Evolutionary conservation across 2,113 vertebrate genomes (phyloP).

Genomic region (Sula dactylatra): DNA sequence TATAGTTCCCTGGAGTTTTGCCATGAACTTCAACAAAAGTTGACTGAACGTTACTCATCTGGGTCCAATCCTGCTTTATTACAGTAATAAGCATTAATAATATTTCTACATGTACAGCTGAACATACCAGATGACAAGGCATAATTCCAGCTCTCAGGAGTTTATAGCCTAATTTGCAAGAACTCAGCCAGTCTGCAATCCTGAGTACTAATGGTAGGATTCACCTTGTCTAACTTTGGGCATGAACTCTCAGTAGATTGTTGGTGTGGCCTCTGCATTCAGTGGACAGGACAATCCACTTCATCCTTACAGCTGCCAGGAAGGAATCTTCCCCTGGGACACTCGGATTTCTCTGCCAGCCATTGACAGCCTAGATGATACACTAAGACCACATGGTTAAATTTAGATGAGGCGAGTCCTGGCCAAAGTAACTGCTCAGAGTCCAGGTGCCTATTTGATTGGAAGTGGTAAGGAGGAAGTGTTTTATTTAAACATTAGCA

Average conservation of each 20-base stretch:
- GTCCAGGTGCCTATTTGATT: not conserved
- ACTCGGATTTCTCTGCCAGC: not conserved
- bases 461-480: not conserved
- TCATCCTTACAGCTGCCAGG: not conserved
- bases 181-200: not conserved
- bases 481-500: not conserved
- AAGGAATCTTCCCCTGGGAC: not conserved
- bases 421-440: not conserved
- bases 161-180: not conserved
- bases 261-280: not conserved
- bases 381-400: not conserved
- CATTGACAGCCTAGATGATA: not conserved
- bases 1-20: not conserved
- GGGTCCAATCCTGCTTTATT: not conserved
- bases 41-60: not conserved
- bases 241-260: not conserved
- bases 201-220: not conserved
- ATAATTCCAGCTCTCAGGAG: not conserved
- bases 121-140: not conserved
- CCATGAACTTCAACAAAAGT: not conserved
- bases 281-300: not conserved
- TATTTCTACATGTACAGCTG: not conserved
- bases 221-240: not conserved
- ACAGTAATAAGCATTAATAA: not conserved
- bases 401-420: not conserved